phyloP scores from a whole-genome alignment of 2,113 vertebrate species.

The Chitala chitala region DNA sequence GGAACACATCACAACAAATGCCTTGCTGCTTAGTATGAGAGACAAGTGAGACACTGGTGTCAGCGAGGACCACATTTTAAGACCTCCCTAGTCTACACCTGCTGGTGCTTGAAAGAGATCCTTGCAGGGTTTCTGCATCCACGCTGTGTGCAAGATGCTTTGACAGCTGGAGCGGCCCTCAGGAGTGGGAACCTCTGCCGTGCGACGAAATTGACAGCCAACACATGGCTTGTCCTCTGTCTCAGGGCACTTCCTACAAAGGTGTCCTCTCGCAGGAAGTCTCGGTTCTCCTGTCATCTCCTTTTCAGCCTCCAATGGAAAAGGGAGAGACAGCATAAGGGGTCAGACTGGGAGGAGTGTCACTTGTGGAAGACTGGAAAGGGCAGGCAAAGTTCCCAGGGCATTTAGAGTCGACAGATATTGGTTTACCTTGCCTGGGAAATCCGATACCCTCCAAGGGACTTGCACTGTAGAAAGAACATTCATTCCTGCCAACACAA shows the following conservation, averaged over 20 bases:
- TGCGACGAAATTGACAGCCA: no score
- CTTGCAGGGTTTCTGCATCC: no score
- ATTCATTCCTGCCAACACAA: slow-evolving; percentile 30
- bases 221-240: no score
- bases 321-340: background rate
- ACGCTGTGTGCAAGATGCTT: no score
- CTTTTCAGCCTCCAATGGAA: slow-evolving; percentile 23
- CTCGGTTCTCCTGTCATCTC: slow-evolving; percentile 35
- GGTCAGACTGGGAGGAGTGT: background rate
- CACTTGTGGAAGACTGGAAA: slow-evolving; percentile 5
- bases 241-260: no score
- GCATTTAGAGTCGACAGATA: slow-evolving; percentile 45
- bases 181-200: no score
- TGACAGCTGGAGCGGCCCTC: no score
- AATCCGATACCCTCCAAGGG: slow-evolving; percentile 54
- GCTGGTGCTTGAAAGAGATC: no score
- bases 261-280: background rate
- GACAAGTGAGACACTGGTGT: no score
- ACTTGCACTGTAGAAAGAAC: slow-evolving; percentile 34
- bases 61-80: no score
- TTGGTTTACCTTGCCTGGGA: slow-evolving; percentile 50
- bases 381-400: slow-evolving; percentile 26
- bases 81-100: no score
- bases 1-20: no score
- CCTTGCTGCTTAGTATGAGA: background rate